phyloP scores from a whole-genome alignment of 2,113 vertebrate species.

The Paradoxurus hermaphroditus region DNA sequence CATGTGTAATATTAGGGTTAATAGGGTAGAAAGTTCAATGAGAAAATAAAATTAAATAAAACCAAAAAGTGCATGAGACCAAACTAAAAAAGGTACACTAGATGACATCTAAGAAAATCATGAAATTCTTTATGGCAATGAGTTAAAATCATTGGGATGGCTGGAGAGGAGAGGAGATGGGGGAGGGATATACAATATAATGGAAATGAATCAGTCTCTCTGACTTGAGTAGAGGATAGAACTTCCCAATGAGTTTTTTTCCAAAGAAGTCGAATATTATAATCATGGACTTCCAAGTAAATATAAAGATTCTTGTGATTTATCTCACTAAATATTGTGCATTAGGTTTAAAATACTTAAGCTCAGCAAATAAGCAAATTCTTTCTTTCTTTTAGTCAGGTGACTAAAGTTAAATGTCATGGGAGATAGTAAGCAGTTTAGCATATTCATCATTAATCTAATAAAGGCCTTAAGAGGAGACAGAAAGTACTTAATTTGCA shows the following conservation, averaged over 20 bases:
- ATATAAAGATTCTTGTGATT: not conserved
- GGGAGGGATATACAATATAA: not conserved
- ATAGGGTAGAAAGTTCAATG: not conserved
- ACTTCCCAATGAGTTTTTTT: not conserved
- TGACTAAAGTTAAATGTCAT: slow-evolving; percentile 31
- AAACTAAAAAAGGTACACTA: not conserved
- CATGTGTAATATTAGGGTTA: not conserved
- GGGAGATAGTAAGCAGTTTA: not conserved
- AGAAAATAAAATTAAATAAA: not conserved
- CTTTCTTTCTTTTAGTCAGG: slow-evolving; percentile 30
- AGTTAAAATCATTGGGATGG: not conserved
- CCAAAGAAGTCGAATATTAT: not conserved
- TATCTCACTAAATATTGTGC: not conserved
- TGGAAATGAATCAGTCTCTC: not conserved
- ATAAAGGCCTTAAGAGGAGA: not conserved
- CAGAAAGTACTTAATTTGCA: slow-evolving; percentile 11
- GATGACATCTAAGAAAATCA: not conserved
- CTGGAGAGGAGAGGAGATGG: not conserved
- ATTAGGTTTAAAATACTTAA: slow-evolving; percentile 4
- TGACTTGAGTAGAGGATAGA: not conserved
- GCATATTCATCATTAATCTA: slow-evolving; percentile 37
- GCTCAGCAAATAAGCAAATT: slow-evolving; percentile 32
- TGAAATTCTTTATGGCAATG: not conserved
- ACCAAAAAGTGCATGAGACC: not conserved
- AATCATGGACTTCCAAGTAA: not conserved